These are phyloP conservation scores for Steinernema hermaphroditum DNA, from an alignment of 2,888 invertebrate species.

Conservation along the genomic window DNA sequence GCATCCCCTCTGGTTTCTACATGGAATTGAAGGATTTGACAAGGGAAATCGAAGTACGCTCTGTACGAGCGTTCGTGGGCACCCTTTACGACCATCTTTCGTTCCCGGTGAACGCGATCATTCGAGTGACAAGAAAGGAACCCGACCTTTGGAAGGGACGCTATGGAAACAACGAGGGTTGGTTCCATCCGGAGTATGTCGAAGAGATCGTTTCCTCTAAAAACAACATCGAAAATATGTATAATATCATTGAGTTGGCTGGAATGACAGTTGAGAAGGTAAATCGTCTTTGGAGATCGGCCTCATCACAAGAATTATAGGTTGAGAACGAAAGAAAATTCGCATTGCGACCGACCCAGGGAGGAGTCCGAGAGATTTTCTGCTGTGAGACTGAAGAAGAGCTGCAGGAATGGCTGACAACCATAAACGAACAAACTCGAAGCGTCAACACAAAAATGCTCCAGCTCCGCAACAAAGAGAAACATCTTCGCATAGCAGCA, in stretches of 20 bases:
- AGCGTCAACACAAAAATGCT: constrained; percentile 33
- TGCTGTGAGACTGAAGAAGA: constrained; percentile 74
- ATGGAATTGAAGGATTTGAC: constrained; percentile 60
- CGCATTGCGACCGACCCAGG: constrained; percentile 8
- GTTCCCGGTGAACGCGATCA: constrained; percentile 90
- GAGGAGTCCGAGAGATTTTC: constrained; percentile 47
- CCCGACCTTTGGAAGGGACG: constrained; percentile 58
- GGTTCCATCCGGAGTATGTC: constrained; percentile 64
- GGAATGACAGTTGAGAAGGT: constrained; percentile 55
- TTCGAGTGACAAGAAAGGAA: constrained; percentile 85
- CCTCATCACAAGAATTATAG: neutral
- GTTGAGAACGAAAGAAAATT: neutral
- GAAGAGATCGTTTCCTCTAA: constrained; percentile 45
- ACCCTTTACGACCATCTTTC: constrained; percentile 86
- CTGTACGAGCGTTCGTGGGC: constrained; percentile 78
- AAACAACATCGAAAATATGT: constrained; percentile 42
- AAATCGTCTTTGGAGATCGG: neutral
- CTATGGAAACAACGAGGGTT: constrained; percentile 51
- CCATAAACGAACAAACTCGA: constrained; percentile 75
- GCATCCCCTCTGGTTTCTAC: constrained; percentile 40
- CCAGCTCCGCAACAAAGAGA: constrained; percentile 72
- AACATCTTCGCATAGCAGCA: constrained; percentile 86
- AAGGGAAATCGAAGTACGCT: constrained; percentile 45
- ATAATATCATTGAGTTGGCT: constrained; percentile 60
- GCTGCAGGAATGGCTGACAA: constrained; percentile 86